Conservation (phyloP, 2,113 vertebrate species). For the Pagrus major region DNA sequence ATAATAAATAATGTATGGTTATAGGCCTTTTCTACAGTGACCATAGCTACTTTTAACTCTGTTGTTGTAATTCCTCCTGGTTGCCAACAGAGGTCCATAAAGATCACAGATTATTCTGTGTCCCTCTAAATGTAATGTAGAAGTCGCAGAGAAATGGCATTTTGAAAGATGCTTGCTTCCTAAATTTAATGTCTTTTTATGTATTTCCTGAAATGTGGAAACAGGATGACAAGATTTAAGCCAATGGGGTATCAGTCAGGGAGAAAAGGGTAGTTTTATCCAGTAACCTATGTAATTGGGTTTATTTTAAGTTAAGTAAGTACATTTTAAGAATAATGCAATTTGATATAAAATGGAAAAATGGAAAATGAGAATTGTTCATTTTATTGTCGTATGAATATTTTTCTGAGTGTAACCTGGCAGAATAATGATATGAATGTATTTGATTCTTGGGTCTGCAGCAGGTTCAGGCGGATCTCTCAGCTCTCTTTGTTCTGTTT, state of each 20-base stretch:
- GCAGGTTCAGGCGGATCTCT: not conserved
- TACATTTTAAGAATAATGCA: not conserved
- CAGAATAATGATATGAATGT: not conserved
- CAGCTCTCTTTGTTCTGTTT: conserved; percentile 17
- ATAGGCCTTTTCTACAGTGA: too few relatives aligned
- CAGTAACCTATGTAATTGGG: not conserved
- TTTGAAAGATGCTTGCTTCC: not conserved
- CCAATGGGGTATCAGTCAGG: not conserved
- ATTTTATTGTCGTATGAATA: not conserved
- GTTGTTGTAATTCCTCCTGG: conserved; percentile 23
- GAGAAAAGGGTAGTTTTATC: not conserved
- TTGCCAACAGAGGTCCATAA: conserved; percentile 55
- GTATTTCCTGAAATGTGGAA: not conserved
- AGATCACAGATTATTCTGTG: not conserved
- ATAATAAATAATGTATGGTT: too few relatives aligned
- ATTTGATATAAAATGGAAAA: not conserved
- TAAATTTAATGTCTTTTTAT: not conserved
- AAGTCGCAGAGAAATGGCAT: not conserved
- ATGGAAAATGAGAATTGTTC: not conserved
- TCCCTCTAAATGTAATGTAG: not conserved
- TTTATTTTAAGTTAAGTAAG: not conserved
- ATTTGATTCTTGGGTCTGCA: conserved; percentile 1
- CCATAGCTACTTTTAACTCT: not conserved
- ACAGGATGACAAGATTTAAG: not conserved
- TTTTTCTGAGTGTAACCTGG: not conserved